Conservation (phyloP, 2,888 invertebrate genomes). For the Sphecodes monilicornis region DNA sequence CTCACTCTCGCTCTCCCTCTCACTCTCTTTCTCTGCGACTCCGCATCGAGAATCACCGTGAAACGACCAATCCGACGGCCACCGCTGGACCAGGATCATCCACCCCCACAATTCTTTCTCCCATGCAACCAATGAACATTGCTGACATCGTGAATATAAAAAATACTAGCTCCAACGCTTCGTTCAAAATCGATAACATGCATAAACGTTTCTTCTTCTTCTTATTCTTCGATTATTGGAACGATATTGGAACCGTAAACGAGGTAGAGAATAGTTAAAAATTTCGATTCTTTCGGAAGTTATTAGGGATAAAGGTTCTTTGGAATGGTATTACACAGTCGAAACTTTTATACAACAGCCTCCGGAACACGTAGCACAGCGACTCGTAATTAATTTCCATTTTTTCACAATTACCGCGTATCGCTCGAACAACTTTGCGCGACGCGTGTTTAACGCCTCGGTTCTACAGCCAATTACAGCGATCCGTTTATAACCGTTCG, state of each 20-base stretch:
- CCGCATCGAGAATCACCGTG: not conserved
- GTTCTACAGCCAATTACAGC: not conserved
- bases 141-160: not conserved
- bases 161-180: not conserved
- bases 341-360: no score
- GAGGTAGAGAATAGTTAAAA: not conserved
- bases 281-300: no score
- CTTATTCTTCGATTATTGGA: not conserved
- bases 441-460: no score
- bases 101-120: not conserved
- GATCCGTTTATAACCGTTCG: not conserved
- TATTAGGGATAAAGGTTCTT: no score
- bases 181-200: not conserved
- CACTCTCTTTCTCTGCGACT: not conserved
- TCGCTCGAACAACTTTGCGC: no score
- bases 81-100: not conserved
- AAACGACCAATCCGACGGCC: slow-evolving; percentile 23
- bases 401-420: no score
- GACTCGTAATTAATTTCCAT: no score
- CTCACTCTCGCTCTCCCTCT: not conserved
- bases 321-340: no score
- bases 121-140: no score
- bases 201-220: not conserved
- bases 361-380: no score
- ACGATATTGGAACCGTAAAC: not conserved